These are phyloP conservation scores for Nesospiza acunhae DNA, from an alignment of 2,113 vertebrate species.

Conservation along the genomic window DNA sequence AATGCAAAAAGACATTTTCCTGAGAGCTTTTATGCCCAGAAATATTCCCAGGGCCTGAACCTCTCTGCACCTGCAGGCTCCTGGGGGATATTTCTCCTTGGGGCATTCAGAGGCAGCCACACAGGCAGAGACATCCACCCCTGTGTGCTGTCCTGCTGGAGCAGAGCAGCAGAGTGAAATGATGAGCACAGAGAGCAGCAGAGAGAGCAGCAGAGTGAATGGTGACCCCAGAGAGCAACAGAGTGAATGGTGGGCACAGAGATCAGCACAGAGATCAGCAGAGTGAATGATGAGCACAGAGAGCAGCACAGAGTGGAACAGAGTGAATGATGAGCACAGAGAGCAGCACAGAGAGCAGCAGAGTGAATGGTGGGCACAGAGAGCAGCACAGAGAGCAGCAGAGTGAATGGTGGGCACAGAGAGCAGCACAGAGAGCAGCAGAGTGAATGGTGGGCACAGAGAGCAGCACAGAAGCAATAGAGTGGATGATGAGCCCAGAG, in stretches of 20 bases:
- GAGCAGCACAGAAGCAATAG: background rate
- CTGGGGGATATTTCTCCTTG: accelerated
- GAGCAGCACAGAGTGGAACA: too few relatives aligned
- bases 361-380: too few relatives aligned
- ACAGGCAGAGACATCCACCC: background rate
- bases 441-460: too few relatives aligned
- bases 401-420: too few relatives aligned
- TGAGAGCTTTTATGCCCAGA: background rate
- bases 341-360: too few relatives aligned
- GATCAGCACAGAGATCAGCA: too few relatives aligned
- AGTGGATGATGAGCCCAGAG: too few relatives aligned
- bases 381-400: background rate
- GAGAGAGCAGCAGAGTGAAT: background rate
- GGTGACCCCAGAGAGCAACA: too few relatives aligned
- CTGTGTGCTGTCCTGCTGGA: accelerated
- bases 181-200: background rate
- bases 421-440: too few relatives aligned
- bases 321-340: too few relatives aligned
- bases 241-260: too few relatives aligned
- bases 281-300: too few relatives aligned
- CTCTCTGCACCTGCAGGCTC: background rate
- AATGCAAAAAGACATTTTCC: background rate
- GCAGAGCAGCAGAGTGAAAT: background rate
- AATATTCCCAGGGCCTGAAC: background rate
- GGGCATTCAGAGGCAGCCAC: background rate